Evolutionary conservation across 1,140 invertebrate species (phyloP), one percentile per base, ranked within the genome.

Genomic region (Tetramorium parvispinum): DNA sequence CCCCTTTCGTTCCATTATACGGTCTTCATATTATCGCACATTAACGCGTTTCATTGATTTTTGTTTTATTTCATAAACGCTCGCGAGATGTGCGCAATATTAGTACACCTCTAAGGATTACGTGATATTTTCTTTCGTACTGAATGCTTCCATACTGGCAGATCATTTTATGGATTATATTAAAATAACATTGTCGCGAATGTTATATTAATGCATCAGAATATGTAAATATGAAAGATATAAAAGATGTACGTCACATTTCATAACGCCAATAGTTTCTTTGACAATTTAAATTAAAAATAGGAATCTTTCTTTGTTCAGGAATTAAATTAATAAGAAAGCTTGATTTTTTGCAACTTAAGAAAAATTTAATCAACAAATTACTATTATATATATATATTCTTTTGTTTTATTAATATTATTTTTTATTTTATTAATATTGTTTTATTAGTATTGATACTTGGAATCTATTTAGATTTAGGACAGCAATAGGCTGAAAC

Each of bases 1-100:
- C n/a, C 27, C n/a, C 63, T 49, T 88, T 85, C 59, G 59, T 88
- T 89, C 83, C 75, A 83, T 86, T 88, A 85, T 79, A 86, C 87
- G 71, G 71, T 82, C 55, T 77, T 65, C 70, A 73, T 85, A 85
- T 91, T 91, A 89, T 91, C 85, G 53, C 87, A 59, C 70, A 70
- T 91, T 91, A 87, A 71, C 66, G 66, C 66, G 66, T 85, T 37
- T 63, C 16, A 11, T 40, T 76, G 53, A 16, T 43, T 43, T 53
- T 82, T 71, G 55, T 65, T 21, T 21, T 82, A 27, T 51, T 82
- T 86, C 49, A 59, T 86, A 87, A 83, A 73, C 13, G 27, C 27
- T 24, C 61, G 40, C 43, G 43, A 46, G 43, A 43, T 24, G 3
- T 21, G 24, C 27, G 43, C 18, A 46, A 66, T 24, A 21, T 16